Conservation (phyloP, 2,888 invertebrate species). For the Coelopa pilipes region DNA sequence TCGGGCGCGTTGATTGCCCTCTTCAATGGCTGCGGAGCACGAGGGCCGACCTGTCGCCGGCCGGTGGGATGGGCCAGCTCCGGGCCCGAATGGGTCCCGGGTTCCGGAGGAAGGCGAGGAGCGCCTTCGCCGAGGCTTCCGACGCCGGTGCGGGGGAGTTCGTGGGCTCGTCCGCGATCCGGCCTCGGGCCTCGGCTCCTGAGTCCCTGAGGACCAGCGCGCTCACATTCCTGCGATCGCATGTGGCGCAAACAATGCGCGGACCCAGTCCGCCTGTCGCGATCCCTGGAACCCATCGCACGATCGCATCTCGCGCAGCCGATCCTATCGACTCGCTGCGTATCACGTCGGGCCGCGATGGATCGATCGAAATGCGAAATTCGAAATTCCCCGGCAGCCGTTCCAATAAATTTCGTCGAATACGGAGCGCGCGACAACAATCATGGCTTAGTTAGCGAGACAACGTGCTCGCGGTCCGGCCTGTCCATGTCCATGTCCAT, state of each 20-base stretch:
- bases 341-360: background rate
- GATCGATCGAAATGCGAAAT: background rate
- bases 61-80: constrained; percentile 10
- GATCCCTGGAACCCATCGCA: too few relatives aligned
- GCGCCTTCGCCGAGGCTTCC: too few relatives aligned
- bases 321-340: too few relatives aligned
- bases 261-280: background rate
- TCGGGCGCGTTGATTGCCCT: constrained; percentile 39
- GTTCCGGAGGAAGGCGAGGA: background rate
- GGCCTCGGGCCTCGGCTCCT: too few relatives aligned
- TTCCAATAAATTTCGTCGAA: constrained; percentile 62
- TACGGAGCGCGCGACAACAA: constrained; percentile 58
- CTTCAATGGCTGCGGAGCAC: constrained; percentile 49
- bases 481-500: background rate
- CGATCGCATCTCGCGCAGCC: too few relatives aligned
- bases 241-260: background rate
- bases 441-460: constrained; percentile 35
- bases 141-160: too few relatives aligned
- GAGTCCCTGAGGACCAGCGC: constrained; percentile 2
- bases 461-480: constrained; percentile 21
- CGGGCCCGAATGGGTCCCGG: background rate
- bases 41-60: too few relatives aligned
- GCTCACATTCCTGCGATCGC: constrained; percentile 25
- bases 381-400: constrained; percentile 15
- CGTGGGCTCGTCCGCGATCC: too few relatives aligned